Conservation (phyloP, 2,797 vertebrate genomes). For the Microhierax caerulescens region DNA sequence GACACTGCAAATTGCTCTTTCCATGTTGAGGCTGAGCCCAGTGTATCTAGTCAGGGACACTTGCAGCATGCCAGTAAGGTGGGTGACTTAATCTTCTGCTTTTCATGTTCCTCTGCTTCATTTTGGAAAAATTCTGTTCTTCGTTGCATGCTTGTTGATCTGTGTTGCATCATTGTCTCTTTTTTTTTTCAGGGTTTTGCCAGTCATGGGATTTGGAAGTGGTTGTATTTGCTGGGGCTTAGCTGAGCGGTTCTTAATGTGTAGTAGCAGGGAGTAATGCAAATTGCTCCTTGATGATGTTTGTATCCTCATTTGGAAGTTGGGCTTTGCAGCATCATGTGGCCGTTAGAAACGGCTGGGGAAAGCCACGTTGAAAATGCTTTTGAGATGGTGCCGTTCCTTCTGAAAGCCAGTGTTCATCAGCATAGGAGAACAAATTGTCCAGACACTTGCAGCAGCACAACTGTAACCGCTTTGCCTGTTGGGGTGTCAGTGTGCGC, state of each 20-base stretch:
- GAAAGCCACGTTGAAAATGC: neutral
- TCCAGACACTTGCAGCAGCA: neutral
- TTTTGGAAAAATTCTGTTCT: rapidly evolving
- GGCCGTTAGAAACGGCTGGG: neutral
- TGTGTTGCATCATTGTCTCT: rapidly evolving
- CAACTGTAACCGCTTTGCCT: rapidly evolving
- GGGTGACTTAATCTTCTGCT: neutral
- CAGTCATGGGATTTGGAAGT: neutral
- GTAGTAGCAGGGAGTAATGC: neutral
- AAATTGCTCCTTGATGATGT: neutral
- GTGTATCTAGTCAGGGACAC: neutral
- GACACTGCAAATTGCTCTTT: neutral
- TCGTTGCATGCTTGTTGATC: rapidly evolving
- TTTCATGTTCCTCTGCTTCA: neutral
- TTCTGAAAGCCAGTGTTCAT: neutral
- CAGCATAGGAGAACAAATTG: neutral
- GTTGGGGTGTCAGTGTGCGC: rapidly evolving
- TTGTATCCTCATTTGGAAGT: neutral
- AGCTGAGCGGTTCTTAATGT: neutral
- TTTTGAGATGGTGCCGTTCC: neutral
- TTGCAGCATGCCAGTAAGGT: neutral
- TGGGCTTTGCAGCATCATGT: neutral
- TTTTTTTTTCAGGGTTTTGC: neutral
- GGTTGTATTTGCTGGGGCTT: neutral
- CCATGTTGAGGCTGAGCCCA: neutral